Base-by-base conservation (phyloP, 2,888 invertebrate genomes). In the Parelbella ahira region DNA sequence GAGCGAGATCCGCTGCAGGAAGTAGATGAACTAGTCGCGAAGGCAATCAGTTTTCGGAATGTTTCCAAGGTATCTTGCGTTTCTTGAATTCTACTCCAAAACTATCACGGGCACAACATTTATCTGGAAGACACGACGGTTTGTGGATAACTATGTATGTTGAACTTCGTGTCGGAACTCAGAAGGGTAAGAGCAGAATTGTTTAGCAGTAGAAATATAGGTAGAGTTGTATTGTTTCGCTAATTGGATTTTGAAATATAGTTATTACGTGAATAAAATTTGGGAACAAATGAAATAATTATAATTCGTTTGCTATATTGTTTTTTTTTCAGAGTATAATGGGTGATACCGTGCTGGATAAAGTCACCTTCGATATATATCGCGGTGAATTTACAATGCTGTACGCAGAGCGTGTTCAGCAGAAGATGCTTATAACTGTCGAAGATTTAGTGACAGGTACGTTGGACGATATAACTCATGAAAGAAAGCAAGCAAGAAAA, bases 261-360 rank as follows among this genome's bases (percentile, higher is more conserved):
- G n/a, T n/a, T n/a, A n/a, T n/a, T n/a, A n/a, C n/a, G n/a, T n/a
- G n/a, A n/a, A n/a, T n/a, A n/a, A n/a, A n/a, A n/a, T n/a, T n/a
- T n/a, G n/a, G n/a, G n/a, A n/a, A n/a, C n/a, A n/a, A n/a, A n/a
- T n/a, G n/a, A n/a, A n/a, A n/a, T n/a, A n/a, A n/a, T n/a, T n/a
- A n/a, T n/a, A n/a, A n/a, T n/a, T n/a, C n/a, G n/a, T n/a, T n/a
- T n/a, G n/a, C n/a, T n/a, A n/a, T n/a, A n/a, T n/a, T n/a, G n/a
- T n/a, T n/a, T n/a, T n/a, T n/a, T n/a, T n/a, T n/a, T n/a, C 50
- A 83, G 83, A 69, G 53, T 18, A 68, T 75, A 9, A 82, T 84
- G 84, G 64, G 63, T 0, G 52, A 49, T 0, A 48, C 55, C 0
- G 48, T 80, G 0, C 33, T 84, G 2, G 59, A 49, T 2, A 54